Evolutionary conservation across 2,888 invertebrate species (phyloP).

Genomic region (Himalopsyche anomala): DNA sequence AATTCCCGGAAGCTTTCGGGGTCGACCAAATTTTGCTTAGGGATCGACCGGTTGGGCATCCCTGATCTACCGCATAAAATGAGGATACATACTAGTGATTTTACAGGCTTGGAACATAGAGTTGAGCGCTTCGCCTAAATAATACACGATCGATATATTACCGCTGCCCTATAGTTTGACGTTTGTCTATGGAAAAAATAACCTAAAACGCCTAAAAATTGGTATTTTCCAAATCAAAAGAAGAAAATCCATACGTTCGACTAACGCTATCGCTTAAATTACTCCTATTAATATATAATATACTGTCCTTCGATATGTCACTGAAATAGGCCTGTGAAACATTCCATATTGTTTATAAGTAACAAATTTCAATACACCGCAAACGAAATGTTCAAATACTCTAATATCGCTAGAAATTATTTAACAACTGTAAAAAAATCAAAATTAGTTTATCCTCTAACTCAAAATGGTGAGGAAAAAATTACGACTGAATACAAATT

Average conservation of each 20-base stretch:
- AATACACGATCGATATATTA: not conserved
- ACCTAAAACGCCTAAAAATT: slow-evolving; percentile 46
- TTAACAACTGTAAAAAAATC: slow-evolving; percentile 43
- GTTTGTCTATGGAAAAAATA: slow-evolving; percentile 50
- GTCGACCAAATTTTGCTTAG: too few relatives aligned
- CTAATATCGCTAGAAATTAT: slow-evolving; percentile 48
- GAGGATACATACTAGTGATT: too few relatives aligned
- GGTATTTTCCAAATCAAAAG: not conserved
- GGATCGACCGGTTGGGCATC: too few relatives aligned
- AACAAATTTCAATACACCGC: not conserved
- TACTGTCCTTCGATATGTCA: not conserved
- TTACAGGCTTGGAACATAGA: too few relatives aligned
- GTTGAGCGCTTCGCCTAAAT: not conserved
- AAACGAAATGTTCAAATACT: slow-evolving; percentile 49
- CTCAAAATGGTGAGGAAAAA: slow-evolving; percentile 32
- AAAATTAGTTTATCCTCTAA: not conserved
- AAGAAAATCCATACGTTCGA: not conserved
- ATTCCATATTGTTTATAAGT: slow-evolving; percentile 18
- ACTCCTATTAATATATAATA: not conserved
- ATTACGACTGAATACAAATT: not conserved
- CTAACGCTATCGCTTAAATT: not conserved
- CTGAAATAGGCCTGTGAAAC: not conserved
- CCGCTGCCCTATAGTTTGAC: slow-evolving; percentile 29
- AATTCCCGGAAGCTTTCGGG: too few relatives aligned
- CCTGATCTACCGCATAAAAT: too few relatives aligned